phyloP scores from a whole-genome alignment of 2,113 vertebrate species.

The Centropus bengalensis region DNA sequence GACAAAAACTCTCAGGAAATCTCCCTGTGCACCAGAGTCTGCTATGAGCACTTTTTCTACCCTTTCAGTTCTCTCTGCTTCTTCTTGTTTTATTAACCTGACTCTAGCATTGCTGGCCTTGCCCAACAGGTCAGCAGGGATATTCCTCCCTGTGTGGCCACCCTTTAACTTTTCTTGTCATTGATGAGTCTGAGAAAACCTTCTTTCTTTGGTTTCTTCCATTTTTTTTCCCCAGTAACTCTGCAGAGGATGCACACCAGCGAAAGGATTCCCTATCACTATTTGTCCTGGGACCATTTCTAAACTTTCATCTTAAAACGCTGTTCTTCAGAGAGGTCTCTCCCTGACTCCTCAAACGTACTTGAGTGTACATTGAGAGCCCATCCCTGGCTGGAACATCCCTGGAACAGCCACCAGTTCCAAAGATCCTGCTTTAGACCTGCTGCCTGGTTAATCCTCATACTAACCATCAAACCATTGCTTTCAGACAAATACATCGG shows the following conservation, averaged over 20 bases:
- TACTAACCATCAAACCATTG: background rate
- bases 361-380: background rate
- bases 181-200: background rate
- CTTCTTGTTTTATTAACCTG: background rate
- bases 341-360: background rate
- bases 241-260: background rate
- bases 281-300: background rate
- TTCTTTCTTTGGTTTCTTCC: background rate
- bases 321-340: background rate
- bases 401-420: background rate
- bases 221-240: background rate
- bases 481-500: background rate
- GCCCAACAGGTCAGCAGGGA: background rate
- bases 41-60: background rate
- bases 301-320: background rate
- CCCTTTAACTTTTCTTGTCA: background rate
- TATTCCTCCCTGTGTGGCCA: background rate
- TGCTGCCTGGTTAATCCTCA: background rate
- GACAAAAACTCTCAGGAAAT: background rate
- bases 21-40: background rate
- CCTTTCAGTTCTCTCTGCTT: background rate
- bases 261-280: background rate
- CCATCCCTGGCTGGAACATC: background rate
- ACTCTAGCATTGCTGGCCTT: background rate
- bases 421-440: background rate